These are phyloP conservation scores for Rhagoletis pomonella DNA, from an alignment of 1,140 invertebrate genomes.

Conservation along the genomic window DNA sequence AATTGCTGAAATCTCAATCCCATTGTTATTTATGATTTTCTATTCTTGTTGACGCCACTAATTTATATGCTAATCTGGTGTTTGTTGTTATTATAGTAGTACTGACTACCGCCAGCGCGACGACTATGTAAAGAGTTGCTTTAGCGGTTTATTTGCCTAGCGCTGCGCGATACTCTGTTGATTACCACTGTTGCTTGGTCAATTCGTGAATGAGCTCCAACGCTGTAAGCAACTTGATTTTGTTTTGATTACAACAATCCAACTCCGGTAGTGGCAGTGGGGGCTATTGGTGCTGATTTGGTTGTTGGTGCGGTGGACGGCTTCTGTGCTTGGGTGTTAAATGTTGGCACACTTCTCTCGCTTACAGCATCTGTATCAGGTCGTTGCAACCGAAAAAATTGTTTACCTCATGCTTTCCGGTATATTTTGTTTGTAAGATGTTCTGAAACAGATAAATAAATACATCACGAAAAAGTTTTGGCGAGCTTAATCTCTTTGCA, in stretches of 20 bases:
- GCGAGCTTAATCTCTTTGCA: not conserved
- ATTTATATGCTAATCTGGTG: slow-evolving; percentile 3
- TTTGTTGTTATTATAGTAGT: slow-evolving; percentile 1
- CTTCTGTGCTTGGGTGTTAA: not conserved
- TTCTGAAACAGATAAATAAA: not conserved
- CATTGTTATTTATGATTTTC: slow-evolving; percentile 59
- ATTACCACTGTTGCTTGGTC: slow-evolving; percentile 42
- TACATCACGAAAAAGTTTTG: slow-evolving; percentile 25
- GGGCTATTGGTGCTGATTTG: not conserved
- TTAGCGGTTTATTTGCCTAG: not conserved
- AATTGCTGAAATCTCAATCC: slow-evolving; percentile 70
- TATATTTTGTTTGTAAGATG: slow-evolving; percentile 7
- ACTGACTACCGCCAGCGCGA: not conserved
- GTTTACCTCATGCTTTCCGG: slow-evolving; percentile 10
- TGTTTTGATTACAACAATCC: slow-evolving; percentile 45
- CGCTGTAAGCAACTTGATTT: slow-evolving; percentile 45
- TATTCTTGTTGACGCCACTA: slow-evolving; percentile 23
- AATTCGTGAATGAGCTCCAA: slow-evolving; percentile 46
- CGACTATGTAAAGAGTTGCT: not conserved
- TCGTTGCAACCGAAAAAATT: not conserved
- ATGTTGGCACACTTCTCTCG: not conserved
- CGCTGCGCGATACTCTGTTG: not conserved
- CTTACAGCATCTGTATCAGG: not conserved
- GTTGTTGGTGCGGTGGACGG: not conserved
- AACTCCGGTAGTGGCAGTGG: not conserved